Percentiles rank a stretch among this genome's conserved stretches.
phyloP scores from a whole-genome alignment of 2,113 vertebrate species.

The Engystomops pustulosus region DNA sequence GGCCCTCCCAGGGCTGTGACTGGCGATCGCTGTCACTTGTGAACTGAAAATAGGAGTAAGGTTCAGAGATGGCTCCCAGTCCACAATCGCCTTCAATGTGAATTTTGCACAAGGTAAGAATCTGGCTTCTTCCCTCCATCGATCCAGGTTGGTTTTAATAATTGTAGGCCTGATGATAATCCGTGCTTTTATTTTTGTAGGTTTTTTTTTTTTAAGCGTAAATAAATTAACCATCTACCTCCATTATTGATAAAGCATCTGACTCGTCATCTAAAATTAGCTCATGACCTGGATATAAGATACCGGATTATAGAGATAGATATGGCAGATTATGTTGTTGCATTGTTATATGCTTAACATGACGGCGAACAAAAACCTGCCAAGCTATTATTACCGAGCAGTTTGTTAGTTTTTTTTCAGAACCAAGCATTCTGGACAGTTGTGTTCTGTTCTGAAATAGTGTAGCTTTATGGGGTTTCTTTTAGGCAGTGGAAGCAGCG shows the following conservation, averaged over 20 bases:
- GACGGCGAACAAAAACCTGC: too few species aligned
- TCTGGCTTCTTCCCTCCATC: background rate
- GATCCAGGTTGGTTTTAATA: background rate
- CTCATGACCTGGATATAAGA: background rate
- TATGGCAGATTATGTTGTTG: background rate
- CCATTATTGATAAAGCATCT: too few species aligned
- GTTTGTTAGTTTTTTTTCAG: too few species aligned
- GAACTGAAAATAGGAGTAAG: slow-evolving; percentile 60
- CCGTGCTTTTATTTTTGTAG: background rate
- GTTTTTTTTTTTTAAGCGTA: background rate
- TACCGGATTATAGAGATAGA: background rate
- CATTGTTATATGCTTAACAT: too few species aligned
- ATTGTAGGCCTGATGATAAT: background rate
- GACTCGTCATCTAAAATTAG: background rate
- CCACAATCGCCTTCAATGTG: background rate
- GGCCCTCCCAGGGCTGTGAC: slow-evolving; percentile 61
- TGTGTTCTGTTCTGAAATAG: too few species aligned
- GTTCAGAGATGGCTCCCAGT: slow-evolving; percentile 55
- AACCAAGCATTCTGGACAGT: too few species aligned
- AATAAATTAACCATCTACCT: too few species aligned
- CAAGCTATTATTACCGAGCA: too few species aligned
- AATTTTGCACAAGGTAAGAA: slow-evolving; percentile 16
- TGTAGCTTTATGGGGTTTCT: too few species aligned
- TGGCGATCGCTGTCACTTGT: slow-evolving; percentile 70
- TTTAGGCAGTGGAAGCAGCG: too few species aligned